Conservation (phyloP, 2,888 invertebrate genomes). For the Hypercompe scribonia region DNA sequence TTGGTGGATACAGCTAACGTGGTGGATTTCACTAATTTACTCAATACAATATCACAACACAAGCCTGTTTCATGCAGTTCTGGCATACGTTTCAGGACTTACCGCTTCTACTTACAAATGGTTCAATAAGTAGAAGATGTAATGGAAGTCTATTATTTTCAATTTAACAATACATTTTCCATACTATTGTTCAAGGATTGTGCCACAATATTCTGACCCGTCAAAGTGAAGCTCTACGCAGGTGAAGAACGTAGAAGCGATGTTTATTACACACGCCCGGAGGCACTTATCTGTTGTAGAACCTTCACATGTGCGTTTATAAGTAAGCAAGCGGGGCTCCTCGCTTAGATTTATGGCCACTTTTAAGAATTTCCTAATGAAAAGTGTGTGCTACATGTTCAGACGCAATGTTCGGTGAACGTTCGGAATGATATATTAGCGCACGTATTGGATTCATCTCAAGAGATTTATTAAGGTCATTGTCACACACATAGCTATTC, state of each 20-base stretch:
- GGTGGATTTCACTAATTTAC: not conserved
- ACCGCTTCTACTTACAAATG: not conserved
- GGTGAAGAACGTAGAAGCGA: not conserved
- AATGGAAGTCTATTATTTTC: not conserved
- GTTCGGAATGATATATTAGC: constrained; percentile 5
- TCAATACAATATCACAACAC: not conserved
- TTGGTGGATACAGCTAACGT: not conserved
- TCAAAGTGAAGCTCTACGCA: not conserved
- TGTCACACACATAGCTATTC: not conserved
- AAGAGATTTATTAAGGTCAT: constrained; percentile 3
- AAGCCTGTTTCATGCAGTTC: too few relatives aligned
- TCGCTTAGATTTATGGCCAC: not conserved
- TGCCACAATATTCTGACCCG: not conserved
- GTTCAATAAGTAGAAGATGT: too few relatives aligned
- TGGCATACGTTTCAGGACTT: not conserved
- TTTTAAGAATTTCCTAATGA: constrained; percentile 4
- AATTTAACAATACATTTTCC: not conserved
- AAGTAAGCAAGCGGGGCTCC: not conserved
- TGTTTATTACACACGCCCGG: not conserved
- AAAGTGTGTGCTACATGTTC: not conserved
- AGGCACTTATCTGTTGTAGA: constrained; percentile 1
- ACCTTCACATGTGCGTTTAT: not conserved
- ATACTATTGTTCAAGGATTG: not conserved
- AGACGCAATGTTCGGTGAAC: constrained; percentile 3
- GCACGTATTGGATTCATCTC: constrained; percentile 4